These are phyloP conservation scores for Porites australiensis DNA, from an alignment of 64 coral and sea anemone species.

Conservation along the genomic window DNA sequence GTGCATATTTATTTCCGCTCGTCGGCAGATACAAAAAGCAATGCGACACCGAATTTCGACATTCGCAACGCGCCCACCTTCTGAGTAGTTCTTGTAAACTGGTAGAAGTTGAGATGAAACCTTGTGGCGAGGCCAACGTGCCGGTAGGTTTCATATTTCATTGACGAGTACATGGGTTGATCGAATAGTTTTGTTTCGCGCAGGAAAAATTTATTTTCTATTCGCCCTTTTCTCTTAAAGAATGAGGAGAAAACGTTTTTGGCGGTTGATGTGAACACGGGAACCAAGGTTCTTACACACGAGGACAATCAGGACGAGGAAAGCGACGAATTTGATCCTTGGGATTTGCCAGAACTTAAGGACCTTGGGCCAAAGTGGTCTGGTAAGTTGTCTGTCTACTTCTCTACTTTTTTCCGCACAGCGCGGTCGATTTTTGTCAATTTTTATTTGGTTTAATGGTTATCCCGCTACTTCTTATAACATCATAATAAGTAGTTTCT, in stretches of 20 bases:
- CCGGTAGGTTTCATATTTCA: background rate
- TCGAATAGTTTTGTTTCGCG: background rate
- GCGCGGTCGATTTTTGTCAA: background rate
- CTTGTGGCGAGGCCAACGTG: background rate
- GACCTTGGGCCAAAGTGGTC: slow-evolving; percentile 80
- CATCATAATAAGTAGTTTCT: slow-evolving; percentile 36
- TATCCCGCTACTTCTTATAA: slow-evolving; percentile 8
- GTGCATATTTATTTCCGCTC: background rate
- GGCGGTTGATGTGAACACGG: background rate
- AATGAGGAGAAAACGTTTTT: slow-evolving; percentile 5
- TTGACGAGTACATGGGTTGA: background rate
- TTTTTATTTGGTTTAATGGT: background rate
- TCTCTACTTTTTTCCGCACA: background rate
- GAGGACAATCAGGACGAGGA: too few relatives aligned
- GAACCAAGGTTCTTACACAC: too few relatives aligned
- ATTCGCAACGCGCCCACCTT: background rate
- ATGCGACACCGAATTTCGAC: background rate
- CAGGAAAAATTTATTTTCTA: background rate
- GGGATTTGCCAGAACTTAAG: slow-evolving; percentile 88
- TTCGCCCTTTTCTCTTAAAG: background rate
- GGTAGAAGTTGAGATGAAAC: background rate
- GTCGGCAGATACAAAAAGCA: background rate
- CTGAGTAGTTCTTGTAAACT: background rate
- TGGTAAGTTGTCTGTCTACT: slow-evolving; percentile 36
- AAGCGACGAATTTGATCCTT: slow-evolving; percentile 80